Conservation (phyloP, 1,140 invertebrate genomes). For the Leguminivora glycinivorella region DNA sequence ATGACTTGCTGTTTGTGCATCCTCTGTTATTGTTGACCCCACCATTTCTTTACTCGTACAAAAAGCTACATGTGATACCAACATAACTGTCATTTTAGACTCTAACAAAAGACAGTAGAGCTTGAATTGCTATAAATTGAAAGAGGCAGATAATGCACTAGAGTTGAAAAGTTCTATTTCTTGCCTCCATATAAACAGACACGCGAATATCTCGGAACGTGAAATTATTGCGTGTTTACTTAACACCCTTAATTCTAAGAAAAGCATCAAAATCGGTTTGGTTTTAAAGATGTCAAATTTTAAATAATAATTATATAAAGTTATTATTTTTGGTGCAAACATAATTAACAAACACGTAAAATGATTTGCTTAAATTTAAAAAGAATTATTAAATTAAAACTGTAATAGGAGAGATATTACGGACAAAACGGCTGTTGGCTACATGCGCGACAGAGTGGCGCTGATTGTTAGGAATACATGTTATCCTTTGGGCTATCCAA, state of each 20-base stretch:
- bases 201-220: conserved; percentile 53
- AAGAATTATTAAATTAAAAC: no score
- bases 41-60: neutral
- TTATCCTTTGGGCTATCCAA: no score
- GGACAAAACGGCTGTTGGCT: no score
- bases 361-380: no score
- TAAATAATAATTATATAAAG: no score
- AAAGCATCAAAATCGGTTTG: neutral
- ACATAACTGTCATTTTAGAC: neutral
- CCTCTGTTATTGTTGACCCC: conserved; percentile 54
- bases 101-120: neutral
- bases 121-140: neutral
- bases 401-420: no score
- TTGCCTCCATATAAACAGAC: conserved; percentile 31
- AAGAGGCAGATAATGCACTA: neutral
- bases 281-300: neutral
- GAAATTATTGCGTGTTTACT: conserved; percentile 48
- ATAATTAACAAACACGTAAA: no score
- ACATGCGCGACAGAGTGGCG: no score
- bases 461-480: no score
- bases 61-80: neutral
- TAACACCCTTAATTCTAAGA: conserved; percentile 18
- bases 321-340: no score
- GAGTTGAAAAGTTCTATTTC: neutral
- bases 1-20: conserved; percentile 73